Evolutionary conservation across 2,888 invertebrate species (phyloP), one percentile per base, ranked within the genome.

Genomic region (Isoperla grammatica): DNA sequence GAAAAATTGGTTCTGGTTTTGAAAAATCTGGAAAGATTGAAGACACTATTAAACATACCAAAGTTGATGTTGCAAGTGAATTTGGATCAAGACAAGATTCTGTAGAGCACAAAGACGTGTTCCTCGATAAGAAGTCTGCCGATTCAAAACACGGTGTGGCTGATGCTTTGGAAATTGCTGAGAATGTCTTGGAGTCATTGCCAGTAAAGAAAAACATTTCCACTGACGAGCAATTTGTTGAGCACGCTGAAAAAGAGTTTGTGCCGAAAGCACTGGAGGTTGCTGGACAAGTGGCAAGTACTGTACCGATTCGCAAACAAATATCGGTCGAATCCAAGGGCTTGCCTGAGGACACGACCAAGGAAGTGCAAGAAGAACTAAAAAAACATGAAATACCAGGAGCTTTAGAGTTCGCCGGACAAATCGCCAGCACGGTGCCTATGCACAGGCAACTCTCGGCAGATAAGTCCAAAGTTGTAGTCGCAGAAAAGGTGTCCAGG

Each of bases 361-460:
- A n/a, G 5, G 46, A 46, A n/a, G 20, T 46, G 6, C 19, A 13
- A 12, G 63, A 61, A 43, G 61, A 61, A 49, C 56, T 59, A 37
- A 60, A 20, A 39, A 56, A 59, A 37, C 60, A 60, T 35, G 56
- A 46, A 37, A 29, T 49, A 22, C 6, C 55, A 50, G 61, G 23
- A 15, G 48, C 42, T 3, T 40, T 35, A 15, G 37, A 56, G 17
- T 56, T 13, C 1, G 50, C 35, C 11, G 40, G 40, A 17, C 37
- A 39, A 40, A 29, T 49, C 1, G 60, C 29, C 5, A 40, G 42
- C 13, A 50, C 17, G 2, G 48, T 42, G 17, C 37, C 53, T 9
- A 42, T 29, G 2, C 37, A 15, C 13, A 20, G 1, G 1, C 17
- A 20, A 37, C 29, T 35, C 23, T 19, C 15, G 13, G 22, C 22